Evolutionary conservation across 2,797 vertebrate genomes (phyloP), one percentile per base, ranked within the genome.

Genomic region (Thaleichthys pacificus): DNA sequence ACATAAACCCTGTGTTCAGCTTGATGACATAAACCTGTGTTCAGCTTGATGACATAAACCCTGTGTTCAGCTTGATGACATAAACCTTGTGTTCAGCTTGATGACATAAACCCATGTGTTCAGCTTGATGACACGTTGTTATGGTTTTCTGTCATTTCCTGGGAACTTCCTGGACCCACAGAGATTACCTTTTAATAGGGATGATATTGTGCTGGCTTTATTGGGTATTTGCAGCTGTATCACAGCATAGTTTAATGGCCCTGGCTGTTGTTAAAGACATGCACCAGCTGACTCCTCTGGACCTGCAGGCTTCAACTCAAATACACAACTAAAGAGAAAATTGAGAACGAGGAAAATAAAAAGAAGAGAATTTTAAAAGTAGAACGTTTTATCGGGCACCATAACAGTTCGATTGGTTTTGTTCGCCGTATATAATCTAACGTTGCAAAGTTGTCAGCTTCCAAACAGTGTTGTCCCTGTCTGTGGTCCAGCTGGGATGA

Each of bases 171-270:
- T 89, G 89, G 89, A 84, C 88, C 86, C 86, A 80, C 80, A 32
- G 84, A 91, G 88, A 90, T 91, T 85, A 91, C 83, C 89, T 81
- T 91, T 91, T 93, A 91, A 92, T 91, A 87, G 88, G 89, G 88
- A 89, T 88, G 88, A 91, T 92, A 91, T 92, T 92, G 90, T 91
- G 88, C 78, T 80, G 84, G 85, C 85, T 93, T 93, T 92, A 92
- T 91, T 92, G 90, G 87, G 87, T 86, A 87, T 92, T 91, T 92
- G 89, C 91, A 91, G 91, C 90, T 93, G 93, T 87, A 86, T 75
- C 70, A 58, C 80, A 74, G 82, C 78, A 87, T 89, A 82, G 87
- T 91, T 89, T 92, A 91, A 91, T 89, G 91, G 91, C 86, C 84
- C 84, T 71, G 75, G 82, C 21, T 86, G 86, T 87, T 91, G 89